Evolutionary conservation across 2,113 vertebrate species (phyloP), one percentile per base, ranked within the genome.

Genomic region (Phyllopteryx taeniolatus): DNA sequence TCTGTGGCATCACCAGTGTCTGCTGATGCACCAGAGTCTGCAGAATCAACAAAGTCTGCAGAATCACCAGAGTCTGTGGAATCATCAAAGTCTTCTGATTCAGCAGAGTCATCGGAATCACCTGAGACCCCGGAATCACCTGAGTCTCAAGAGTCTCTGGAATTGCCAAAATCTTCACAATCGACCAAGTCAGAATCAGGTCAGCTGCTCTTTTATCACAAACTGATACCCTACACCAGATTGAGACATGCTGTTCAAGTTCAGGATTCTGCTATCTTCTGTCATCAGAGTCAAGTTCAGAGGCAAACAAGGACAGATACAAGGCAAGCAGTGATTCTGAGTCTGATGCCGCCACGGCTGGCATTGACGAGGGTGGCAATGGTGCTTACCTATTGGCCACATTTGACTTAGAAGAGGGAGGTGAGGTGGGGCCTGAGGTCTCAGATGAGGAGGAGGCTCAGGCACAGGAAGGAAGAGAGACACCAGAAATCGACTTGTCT

Each of bases 251-350:
- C 39, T 64, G 59, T 19, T 13, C 31, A 61, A 19, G 59, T 39
- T 64, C 1, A 13, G 8, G 14, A 66, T 66, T 47, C n/a, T 9
- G 43, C n/a, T 15, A 47, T 12, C 9, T 46, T 66, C n/a, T 49
- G 64, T 66, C 22, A 15, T 31, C 64, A 66, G 64, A 66, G 64
- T 66, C 64, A 3, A 66, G 64, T 66, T 66, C 44, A 8, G 64
- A 66, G 44, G 44, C 13, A 7, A 22, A 6, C 7, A 8, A 66
- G n/a, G 44, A 46, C 7, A 47, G 14, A 13, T 7, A 47, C 43
- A 47, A 47, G 44, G 15, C 64, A 0, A 8, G 22, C 44, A 15
- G 14, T 12, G 64, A 31, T 3, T 31, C n/a, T 15, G 64, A 47
- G 43, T 17, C 62, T 39, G 61, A 63, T 8, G 8, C 19, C 4